Evolutionary conservation across 2,888 invertebrate genomes (phyloP).

Genomic region (Chironomus tentans): DNA sequence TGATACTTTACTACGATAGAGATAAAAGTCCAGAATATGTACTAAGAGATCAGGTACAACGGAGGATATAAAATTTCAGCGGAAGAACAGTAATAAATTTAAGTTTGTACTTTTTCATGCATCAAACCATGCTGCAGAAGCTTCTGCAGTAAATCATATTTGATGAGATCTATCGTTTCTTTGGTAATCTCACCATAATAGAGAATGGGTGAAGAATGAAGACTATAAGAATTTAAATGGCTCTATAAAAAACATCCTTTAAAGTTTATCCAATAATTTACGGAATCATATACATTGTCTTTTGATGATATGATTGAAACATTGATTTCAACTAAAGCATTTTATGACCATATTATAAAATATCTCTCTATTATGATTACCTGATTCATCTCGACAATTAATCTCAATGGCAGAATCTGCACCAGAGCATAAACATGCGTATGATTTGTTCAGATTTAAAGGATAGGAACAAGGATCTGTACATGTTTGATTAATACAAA

Average conservation of each 20-base stretch:
- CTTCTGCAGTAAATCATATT: constrained; percentile 17
- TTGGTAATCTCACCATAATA: not conserved
- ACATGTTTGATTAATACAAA: constrained; percentile 46
- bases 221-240: not conserved
- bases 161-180: not conserved
- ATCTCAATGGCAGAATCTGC: constrained; percentile 42
- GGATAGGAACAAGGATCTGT: constrained; percentile 46
- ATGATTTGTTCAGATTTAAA: constrained; percentile 42
- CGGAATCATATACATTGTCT: not conserved
- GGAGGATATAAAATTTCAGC: not conserved
- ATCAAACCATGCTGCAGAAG: constrained; percentile 21
- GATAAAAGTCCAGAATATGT: not conserved
- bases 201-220: not conserved
- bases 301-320: not conserved
- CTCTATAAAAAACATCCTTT: not conserved
- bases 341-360: not conserved
- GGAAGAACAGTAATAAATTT: not conserved
- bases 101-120: not conserved
- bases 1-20: not conserved
- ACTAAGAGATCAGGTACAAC: not conserved
- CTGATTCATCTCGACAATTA: constrained; percentile 52
- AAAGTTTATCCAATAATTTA: not conserved
- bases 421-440: constrained; percentile 49
- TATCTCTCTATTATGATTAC: constrained; percentile 40
- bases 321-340: not conserved